Percentiles rank a stretch among this genome's conserved stretches.
Evolutionary conservation across 2,888 invertebrate species (phyloP).

Genomic region (Rotaria magnacalcarata): DNA sequence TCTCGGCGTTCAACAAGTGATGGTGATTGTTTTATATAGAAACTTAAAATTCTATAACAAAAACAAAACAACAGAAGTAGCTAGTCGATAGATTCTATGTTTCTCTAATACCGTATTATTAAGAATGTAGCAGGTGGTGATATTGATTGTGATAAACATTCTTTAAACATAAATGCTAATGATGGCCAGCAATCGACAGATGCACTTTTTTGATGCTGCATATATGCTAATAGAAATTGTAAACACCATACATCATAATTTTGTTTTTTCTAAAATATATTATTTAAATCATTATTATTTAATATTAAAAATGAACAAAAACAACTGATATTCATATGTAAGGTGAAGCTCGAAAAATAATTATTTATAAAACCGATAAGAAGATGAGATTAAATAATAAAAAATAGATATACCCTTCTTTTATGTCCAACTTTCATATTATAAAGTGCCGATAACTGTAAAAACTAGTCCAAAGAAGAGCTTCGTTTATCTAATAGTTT

Average conservation of each 20-base stretch:
- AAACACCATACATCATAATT: slow-evolving; percentile 43
- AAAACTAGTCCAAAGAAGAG: background rate
- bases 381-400: background rate
- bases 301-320: background rate
- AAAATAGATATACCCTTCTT: background rate
- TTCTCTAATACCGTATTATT: background rate
- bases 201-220: slow-evolving; percentile 3
- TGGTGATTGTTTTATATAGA: slow-evolving; percentile 22
- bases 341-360: background rate
- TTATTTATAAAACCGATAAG: background rate
- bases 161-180: slow-evolving; percentile 38
- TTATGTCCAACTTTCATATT: background rate
- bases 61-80: background rate
- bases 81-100: background rate
- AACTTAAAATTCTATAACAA: slow-evolving; percentile 32
- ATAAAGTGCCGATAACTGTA: slow-evolving; percentile 2
- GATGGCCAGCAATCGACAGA: slow-evolving; percentile 16
- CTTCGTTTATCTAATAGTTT: background rate
- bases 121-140: slow-evolving; percentile 27
- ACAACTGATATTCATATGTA: background rate
- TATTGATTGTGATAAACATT: slow-evolving; percentile 40
- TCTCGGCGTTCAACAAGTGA: slow-evolving; percentile 68
- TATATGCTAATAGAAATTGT: slow-evolving; percentile 43
- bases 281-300: background rate
- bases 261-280: slow-evolving; percentile 42